A percentile compares a stretch with the other conserved stretches of the same genome.
These are phyloP conservation scores for Conistra vaccinii DNA, from an alignment of 2,888 invertebrate genomes.

Conservation along the genomic window DNA sequence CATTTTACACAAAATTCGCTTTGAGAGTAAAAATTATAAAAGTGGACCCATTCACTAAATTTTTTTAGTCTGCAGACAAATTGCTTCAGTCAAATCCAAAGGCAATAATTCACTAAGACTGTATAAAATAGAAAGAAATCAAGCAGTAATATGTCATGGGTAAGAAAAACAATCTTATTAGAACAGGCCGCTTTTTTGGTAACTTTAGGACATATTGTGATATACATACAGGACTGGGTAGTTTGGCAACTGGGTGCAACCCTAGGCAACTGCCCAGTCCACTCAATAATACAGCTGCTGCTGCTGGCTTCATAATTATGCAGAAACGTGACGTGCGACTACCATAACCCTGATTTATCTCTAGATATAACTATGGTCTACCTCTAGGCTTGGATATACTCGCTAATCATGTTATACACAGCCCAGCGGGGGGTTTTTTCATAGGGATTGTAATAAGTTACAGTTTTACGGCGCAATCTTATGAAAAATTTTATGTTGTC, in stretches of 20 bases:
- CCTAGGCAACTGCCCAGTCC: not conserved
- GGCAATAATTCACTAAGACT: not conserved
- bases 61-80: not conserved
- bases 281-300: too few relatives aligned
- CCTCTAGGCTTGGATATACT: not conserved
- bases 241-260: not conserved
- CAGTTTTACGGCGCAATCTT: not conserved
- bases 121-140: not conserved
- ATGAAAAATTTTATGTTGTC: slow-evolving; percentile 19
- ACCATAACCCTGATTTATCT: slow-evolving; percentile 15
- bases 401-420: not conserved
- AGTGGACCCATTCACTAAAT: not conserved
- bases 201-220: not conserved
- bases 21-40: not conserved
- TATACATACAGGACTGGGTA: not conserved
- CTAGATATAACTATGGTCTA: slow-evolving; percentile 21
- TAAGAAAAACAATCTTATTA: not conserved
- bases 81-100: too few relatives aligned
- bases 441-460: not conserved
- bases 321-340: slow-evolving; percentile 18
- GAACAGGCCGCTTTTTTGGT: slow-evolving; percentile 1
- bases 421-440: not conserved
- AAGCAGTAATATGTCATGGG: not conserved
- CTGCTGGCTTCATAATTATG: not conserved
- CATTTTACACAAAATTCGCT: slow-evolving; percentile 1